These are phyloP conservation scores for Steinernema feltiae DNA, from an alignment of 1,140 invertebrate species.

Conservation along the genomic window DNA sequence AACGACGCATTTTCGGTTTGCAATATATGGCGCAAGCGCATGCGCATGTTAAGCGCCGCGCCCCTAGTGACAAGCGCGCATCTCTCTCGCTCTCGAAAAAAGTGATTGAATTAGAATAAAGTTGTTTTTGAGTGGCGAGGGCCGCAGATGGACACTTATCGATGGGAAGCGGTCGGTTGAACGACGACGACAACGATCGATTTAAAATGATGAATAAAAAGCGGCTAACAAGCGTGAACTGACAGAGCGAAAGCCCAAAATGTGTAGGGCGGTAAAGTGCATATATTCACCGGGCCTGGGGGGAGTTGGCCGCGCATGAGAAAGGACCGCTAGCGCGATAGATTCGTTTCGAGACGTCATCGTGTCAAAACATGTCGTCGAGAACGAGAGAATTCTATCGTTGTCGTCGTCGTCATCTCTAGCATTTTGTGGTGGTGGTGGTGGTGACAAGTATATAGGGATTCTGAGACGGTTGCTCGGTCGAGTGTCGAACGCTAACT, in stretches of 20 bases:
- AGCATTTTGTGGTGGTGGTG: background rate
- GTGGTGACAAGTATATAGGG: background rate
- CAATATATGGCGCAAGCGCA: too few relatives aligned
- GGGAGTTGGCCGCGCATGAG: too few relatives aligned
- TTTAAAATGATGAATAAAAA: conserved; percentile 10
- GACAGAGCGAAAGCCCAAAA: background rate
- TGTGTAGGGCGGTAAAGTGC: background rate
- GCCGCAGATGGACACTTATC: conserved; percentile 12
- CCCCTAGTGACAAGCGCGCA: background rate
- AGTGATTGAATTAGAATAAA: conserved; percentile 6
- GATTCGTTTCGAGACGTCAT: conserved; percentile 21
- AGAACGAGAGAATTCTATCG: background rate
- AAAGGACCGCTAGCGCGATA: background rate
- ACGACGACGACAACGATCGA: background rate
- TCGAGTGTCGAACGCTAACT: too few relatives aligned
- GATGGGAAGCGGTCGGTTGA: background rate
- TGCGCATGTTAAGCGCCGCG: too few relatives aligned
- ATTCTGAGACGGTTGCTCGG: background rate
- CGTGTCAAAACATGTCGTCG: conserved; percentile 15
- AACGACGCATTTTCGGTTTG: background rate
- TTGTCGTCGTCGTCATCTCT: too few relatives aligned
- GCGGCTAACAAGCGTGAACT: background rate
- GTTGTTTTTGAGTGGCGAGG: conserved; percentile 1
- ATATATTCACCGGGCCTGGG: too few relatives aligned
- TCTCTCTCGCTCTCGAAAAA: background rate